These are phyloP conservation scores for Lithosia quadra DNA, from an alignment of 2,888 invertebrate species.

Conservation along the genomic window DNA sequence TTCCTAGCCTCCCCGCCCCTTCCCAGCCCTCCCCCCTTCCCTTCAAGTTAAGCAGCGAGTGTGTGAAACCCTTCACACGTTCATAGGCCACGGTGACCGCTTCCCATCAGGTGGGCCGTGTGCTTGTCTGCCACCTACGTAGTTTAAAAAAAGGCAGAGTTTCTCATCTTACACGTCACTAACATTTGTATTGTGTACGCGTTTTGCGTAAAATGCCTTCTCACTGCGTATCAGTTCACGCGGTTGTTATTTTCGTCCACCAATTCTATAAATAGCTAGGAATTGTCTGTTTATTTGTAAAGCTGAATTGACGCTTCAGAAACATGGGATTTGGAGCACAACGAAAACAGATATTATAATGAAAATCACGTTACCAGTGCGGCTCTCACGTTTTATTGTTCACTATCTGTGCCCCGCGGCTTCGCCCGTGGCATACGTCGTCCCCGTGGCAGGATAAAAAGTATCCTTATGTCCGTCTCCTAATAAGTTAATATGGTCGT, in stretches of 20 bases:
- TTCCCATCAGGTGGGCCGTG: too few relatives aligned
- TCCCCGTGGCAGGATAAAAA: too few relatives aligned
- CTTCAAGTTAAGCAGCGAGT: too few relatives aligned
- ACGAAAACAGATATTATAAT: background rate
- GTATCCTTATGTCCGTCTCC: too few relatives aligned
- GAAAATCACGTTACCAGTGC: background rate
- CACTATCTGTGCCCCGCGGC: too few relatives aligned
- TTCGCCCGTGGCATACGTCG: too few relatives aligned
- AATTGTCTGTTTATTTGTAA: constrained; percentile 4
- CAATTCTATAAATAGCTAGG: constrained; percentile 1
- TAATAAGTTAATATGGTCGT: too few relatives aligned
- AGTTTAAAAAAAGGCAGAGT: background rate
- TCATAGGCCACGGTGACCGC: too few relatives aligned
- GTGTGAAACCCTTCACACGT: too few relatives aligned
- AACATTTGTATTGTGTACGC: background rate
- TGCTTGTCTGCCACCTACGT: too few relatives aligned
- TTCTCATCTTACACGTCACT: background rate
- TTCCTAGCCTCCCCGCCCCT: too few relatives aligned
- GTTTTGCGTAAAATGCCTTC: background rate
- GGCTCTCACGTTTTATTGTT: background rate
- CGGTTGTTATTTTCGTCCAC: constrained; percentile 6
- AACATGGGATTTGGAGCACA: constrained; percentile 1
- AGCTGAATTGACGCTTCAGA: background rate
- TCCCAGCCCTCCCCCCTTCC: too few relatives aligned
- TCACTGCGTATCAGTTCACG: background rate